These are phyloP conservation scores for Labrus mixtus DNA, from an alignment of 2,113 vertebrate genomes.

Conservation along the genomic window DNA sequence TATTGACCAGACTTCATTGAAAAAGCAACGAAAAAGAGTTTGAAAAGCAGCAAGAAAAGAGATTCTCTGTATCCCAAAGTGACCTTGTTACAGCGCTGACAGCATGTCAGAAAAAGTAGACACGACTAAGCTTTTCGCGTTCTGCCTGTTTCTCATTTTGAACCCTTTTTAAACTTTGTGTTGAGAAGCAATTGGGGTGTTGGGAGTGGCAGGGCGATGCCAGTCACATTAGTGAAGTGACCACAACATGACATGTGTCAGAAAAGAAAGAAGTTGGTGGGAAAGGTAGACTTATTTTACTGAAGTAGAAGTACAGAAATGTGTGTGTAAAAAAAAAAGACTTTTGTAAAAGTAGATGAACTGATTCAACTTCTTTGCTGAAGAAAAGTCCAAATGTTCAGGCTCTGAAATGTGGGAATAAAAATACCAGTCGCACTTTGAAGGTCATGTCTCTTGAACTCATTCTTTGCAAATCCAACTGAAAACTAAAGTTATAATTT, in stretches of 20 bases:
- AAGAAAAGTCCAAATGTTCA: too few relatives aligned
- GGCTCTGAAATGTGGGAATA: too few relatives aligned
- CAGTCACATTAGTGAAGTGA: constrained; percentile 5
- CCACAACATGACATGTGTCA: constrained; percentile 14
- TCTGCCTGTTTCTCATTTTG: not conserved
- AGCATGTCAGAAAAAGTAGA: constrained; percentile 1
- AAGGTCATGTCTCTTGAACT: too few relatives aligned
- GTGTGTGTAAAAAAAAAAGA: too few relatives aligned
- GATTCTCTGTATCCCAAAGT: not conserved
- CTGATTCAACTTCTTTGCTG: too few relatives aligned
- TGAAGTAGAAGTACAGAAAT: too few relatives aligned
- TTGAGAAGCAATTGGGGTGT: constrained; percentile 1
- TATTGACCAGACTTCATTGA: not conserved
- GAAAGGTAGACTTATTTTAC: too few relatives aligned
- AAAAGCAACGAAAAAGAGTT: not conserved
- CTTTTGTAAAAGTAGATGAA: too few relatives aligned
- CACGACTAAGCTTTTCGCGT: not conserved
- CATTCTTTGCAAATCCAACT: too few relatives aligned
- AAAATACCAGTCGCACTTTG: too few relatives aligned
- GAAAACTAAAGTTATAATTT: too few relatives aligned
- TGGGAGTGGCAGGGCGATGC: constrained; percentile 11
- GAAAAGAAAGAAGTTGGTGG: too few relatives aligned
- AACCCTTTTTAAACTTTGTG: not conserved
- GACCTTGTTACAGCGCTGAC: constrained; percentile 2
- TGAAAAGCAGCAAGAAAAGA: not conserved